Evolutionary conservation across 2,888 invertebrate species (phyloP).

Genomic region (Nymphalis polychloros): DNA sequence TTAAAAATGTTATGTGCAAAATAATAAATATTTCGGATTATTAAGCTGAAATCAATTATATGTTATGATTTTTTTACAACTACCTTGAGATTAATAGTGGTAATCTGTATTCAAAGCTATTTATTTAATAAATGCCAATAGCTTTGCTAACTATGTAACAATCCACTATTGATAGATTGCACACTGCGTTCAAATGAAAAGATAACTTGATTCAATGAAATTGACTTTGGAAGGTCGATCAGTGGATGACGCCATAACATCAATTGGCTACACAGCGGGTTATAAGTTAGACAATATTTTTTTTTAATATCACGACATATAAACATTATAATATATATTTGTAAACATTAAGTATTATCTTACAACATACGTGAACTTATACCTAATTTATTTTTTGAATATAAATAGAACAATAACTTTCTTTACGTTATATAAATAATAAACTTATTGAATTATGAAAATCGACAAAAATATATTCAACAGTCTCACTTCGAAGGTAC

Average conservation of each 20-base stretch:
- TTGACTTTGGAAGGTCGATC: constrained; percentile 31
- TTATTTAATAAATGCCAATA: neutral
- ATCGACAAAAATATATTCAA: too few species aligned
- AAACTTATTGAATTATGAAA: too few species aligned
- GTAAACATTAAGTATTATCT: neutral
- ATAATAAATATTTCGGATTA: neutral
- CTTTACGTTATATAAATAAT: too few species aligned
- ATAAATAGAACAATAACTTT: too few species aligned
- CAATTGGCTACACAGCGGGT: constrained; percentile 13
- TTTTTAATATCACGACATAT: neutral
- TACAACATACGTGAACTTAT: neutral
- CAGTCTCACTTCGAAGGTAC: too few species aligned
- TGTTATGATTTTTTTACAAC: neutral
- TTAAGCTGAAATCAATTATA: neutral
- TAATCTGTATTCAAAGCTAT: neutral
- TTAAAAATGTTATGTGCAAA: too few species aligned
- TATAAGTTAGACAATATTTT: constrained; percentile 2
- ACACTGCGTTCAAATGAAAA: constrained; percentile 14
- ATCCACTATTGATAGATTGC: constrained; percentile 13
- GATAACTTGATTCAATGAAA: constrained; percentile 23
- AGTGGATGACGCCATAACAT: constrained; percentile 28
- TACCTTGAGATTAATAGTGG: neutral
- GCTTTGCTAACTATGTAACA: neutral
- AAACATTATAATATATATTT: neutral
- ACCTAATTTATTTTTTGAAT: too few species aligned